Evolutionary conservation across 2,797 vertebrate genomes (phyloP).

Genomic region (Neoniphon sammara): DNA sequence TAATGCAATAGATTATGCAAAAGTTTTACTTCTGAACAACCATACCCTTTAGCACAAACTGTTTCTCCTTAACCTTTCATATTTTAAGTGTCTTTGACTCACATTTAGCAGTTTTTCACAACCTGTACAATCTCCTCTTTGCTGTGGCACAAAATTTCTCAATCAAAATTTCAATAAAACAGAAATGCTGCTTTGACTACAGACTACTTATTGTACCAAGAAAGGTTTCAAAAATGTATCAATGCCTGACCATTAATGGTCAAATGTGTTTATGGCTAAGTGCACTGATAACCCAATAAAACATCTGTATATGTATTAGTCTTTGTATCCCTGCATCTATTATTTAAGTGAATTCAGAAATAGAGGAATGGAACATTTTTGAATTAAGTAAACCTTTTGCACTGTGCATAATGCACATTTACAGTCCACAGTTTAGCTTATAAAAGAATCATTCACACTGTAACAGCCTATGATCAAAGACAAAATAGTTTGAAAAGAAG

Average conservation of each 20-base stretch:
- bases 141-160: conserved; percentile 62
- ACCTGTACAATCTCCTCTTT: conserved; percentile 59
- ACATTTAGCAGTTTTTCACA: conserved; percentile 56
- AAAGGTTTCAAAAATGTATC: conserved; percentile 31
- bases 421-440: conserved; percentile 48
- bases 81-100: conserved; percentile 55
- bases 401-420: conserved; percentile 41
- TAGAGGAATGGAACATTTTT: conserved; percentile 47
- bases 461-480: conserved; percentile 56
- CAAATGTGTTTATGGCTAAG: conserved; percentile 64
- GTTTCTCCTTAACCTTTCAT: conserved; percentile 40
- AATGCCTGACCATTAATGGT: conserved; percentile 48
- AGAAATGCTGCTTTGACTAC: conserved; percentile 67
- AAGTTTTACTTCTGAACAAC: conserved; percentile 67
- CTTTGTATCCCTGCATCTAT: conserved; percentile 39
- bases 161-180: conserved; percentile 52
- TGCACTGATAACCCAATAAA: conserved; percentile 52
- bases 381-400: conserved; percentile 54
- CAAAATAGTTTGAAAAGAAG: conserved; percentile 59
- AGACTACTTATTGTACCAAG: conserved; percentile 60
- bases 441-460: conserved; percentile 55
- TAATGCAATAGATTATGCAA: conserved; percentile 55
- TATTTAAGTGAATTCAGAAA: conserved; percentile 40
- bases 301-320: conserved; percentile 57
- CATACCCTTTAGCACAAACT: conserved; percentile 69